These are phyloP conservation scores for Chlorocebus sabaeus DNA, from an alignment of 2,113 vertebrate species.

Conservation along the genomic window DNA sequence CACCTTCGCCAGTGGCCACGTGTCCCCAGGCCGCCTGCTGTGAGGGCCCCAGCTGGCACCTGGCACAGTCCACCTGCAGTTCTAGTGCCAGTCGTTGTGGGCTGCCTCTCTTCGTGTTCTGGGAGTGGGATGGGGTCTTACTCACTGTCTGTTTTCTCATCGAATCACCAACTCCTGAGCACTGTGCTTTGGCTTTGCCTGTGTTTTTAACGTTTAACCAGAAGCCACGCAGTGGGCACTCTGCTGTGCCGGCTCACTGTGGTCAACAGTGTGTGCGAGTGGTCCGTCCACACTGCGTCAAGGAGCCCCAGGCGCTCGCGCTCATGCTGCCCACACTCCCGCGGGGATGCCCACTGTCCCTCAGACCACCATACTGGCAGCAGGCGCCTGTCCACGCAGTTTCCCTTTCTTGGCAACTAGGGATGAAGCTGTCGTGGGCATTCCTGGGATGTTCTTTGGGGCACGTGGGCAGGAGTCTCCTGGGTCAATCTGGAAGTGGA, in stretches of 20 bases:
- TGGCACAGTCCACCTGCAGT: background rate
- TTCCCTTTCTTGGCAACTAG: background rate
- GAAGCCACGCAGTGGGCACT: background rate
- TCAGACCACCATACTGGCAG: fast-evolving
- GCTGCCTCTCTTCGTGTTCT: background rate
- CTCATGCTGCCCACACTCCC: background rate
- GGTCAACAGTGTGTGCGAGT: fast-evolving
- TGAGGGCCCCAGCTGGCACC: background rate
- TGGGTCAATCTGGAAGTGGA: background rate
- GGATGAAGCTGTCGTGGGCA: background rate
- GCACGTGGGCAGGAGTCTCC: background rate
- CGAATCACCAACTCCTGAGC: background rate
- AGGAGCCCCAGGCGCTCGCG: no score
- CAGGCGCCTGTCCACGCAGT: fast-evolving
- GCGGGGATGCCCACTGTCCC: fast-evolving
- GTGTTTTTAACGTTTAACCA: background rate
- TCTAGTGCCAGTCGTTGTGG: background rate
- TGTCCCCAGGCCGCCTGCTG: background rate
- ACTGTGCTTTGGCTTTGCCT: background rate
- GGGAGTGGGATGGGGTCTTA: background rate
- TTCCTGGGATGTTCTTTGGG: background rate
- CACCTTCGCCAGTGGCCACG: background rate
- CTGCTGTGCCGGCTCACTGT: fast-evolving
- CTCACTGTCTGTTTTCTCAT: background rate
- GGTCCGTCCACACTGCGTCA: no score